phyloP scores from a whole-genome alignment of 2,888 invertebrate genomes.

The Erebia aethiops region DNA sequence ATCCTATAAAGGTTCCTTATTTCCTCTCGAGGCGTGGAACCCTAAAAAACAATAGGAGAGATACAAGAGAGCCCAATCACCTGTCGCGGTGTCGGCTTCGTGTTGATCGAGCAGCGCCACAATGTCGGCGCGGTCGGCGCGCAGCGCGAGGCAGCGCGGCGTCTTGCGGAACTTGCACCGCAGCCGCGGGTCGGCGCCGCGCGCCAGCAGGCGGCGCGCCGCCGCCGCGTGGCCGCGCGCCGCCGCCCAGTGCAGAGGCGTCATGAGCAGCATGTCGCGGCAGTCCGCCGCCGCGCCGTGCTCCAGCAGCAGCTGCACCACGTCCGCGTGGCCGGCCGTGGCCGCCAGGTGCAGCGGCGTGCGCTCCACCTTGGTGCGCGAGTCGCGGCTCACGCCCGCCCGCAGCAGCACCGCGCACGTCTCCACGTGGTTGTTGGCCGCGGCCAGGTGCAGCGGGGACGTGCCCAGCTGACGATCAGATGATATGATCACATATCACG shows the following conservation, averaged over 20 bases:
- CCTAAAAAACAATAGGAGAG: no score
- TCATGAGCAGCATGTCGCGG: slow-evolving; percentile 83
- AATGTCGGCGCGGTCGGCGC: slow-evolving; percentile 40
- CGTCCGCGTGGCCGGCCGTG: slow-evolving; percentile 90
- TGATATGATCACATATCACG: no score
- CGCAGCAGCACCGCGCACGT: slow-evolving; percentile 91
- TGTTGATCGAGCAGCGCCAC: slow-evolving; percentile 48
- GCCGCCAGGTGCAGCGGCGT: slow-evolving; percentile 96
- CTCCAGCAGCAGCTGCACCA: slow-evolving; percentile 87
- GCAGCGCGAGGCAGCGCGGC: slow-evolving; percentile 54
- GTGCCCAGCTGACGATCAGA: slow-evolving; percentile 87
- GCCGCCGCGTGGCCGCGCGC: slow-evolving; percentile 87
- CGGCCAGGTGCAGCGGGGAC: slow-evolving; percentile 93
- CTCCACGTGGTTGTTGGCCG: slow-evolving; percentile 89
- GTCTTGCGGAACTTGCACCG: slow-evolving; percentile 65
- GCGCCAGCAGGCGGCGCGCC: slow-evolving; percentile 86
- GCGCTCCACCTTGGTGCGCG: slow-evolving; percentile 95
- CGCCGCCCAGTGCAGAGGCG: slow-evolving; percentile 97
- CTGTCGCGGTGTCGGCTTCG: slow-evolving; percentile 6
- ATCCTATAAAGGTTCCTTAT: no score
- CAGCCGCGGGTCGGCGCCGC: slow-evolving; percentile 87
- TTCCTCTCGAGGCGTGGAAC: no score
- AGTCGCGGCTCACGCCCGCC: slow-evolving; percentile 94
- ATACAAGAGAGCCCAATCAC: background rate
- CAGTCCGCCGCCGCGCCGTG: slow-evolving; percentile 60